Evolutionary conservation across 2,113 vertebrate species (phyloP).

Genomic region (Chascanopsetta lugubris): DNA sequence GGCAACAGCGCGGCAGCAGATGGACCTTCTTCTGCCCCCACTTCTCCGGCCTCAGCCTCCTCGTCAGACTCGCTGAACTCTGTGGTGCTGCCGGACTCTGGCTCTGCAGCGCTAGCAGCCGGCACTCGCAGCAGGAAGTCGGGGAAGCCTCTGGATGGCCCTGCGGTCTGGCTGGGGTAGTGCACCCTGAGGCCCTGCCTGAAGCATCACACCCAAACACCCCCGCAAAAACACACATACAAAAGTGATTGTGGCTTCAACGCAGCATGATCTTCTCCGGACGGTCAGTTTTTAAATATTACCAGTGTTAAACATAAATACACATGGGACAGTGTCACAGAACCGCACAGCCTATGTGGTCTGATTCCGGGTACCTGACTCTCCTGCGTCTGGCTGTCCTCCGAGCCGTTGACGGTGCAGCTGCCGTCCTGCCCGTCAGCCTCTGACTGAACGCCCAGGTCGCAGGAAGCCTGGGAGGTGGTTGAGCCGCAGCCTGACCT

Average conservation of each 20-base stretch:
- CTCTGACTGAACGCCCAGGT: constrained; percentile 76
- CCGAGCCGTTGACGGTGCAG: not conserved
- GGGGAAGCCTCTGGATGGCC: constrained; percentile 73
- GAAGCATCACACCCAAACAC: not conserved
- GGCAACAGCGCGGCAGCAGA: not conserved
- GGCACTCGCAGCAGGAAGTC: constrained; percentile 56
- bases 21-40: not conserved
- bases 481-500: not conserved
- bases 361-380: constrained; percentile 53
- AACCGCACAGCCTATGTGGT: not conserved
- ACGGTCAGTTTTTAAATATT: too few relatives aligned
- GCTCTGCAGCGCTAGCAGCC: constrained; percentile 53
- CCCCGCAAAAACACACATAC: not conserved
- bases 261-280: too few relatives aligned
- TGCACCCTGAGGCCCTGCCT: constrained; percentile 76
- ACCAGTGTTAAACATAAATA: not conserved
- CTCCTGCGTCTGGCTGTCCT: constrained; percentile 49
- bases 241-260: not conserved
- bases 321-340: too few relatives aligned
- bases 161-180: constrained; percentile 83
- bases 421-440: constrained; percentile 3
- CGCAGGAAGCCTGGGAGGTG: constrained; percentile 48
- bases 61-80: constrained; percentile 78
- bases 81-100: constrained; percentile 72
- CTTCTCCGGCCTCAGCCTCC: constrained; percentile 50